Conservation (phyloP, 2,888 invertebrate genomes). For the Notodonta dromedarius region DNA sequence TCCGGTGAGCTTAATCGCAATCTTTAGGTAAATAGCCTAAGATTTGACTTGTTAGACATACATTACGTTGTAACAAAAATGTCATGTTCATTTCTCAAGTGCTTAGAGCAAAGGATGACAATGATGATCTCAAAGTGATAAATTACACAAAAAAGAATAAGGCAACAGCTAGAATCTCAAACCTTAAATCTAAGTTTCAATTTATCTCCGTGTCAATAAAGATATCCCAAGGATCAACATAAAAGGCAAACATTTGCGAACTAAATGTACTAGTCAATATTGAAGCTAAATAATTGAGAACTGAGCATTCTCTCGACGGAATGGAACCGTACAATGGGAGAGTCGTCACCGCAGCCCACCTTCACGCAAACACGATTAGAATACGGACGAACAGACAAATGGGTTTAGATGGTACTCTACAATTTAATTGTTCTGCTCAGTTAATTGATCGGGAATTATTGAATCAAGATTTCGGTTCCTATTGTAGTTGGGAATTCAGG, state of each 20-base stretch:
- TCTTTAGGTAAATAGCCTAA: too few relatives aligned
- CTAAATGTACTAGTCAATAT: conserved; percentile 1
- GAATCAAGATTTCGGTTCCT: background rate
- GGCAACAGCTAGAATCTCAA: too few relatives aligned
- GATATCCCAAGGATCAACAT: background rate
- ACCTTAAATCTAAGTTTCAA: background rate
- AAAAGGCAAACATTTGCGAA: background rate
- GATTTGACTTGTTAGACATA: too few relatives aligned
- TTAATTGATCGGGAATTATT: conserved; percentile 7
- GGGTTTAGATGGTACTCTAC: conserved; percentile 6
- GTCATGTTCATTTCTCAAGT: too few relatives aligned
- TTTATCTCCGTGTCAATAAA: background rate
- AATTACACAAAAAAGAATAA: too few relatives aligned
- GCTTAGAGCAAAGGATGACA: too few relatives aligned
- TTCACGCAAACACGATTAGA: conserved; percentile 5
- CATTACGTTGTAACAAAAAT: too few relatives aligned
- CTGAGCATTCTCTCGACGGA: conserved; percentile 4
- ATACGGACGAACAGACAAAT: conserved; percentile 5
- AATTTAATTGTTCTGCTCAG: conserved; percentile 8
- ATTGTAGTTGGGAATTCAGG: background rate
- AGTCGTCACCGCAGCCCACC: conserved; percentile 3
- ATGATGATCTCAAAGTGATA: too few relatives aligned
- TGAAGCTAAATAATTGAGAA: conserved; percentile 3
- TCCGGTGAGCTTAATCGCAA: too few relatives aligned
- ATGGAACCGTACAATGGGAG: background rate